A percentile compares a stretch with the other conserved stretches of the same genome.
Evolutionary conservation across 1,140 invertebrate genomes (phyloP).

Genomic region (Drosophila micromelanica): DNA sequence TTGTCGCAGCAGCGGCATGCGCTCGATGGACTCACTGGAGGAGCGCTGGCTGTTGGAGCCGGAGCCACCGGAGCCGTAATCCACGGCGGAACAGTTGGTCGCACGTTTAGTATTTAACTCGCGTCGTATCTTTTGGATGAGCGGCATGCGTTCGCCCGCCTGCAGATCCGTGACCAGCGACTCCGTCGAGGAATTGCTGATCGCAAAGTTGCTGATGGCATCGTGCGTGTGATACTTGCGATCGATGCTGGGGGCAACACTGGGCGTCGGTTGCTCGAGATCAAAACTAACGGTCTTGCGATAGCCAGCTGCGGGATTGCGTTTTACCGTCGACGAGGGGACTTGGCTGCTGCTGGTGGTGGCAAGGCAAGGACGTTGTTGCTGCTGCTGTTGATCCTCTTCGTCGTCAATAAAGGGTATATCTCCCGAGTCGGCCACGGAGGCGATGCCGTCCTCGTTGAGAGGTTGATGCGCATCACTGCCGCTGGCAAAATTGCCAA

Average conservation of each 20-base stretch:
- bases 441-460: conserved; percentile 81
- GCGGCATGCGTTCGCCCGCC: conserved; percentile 55
- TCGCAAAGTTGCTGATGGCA: conserved; percentile 69
- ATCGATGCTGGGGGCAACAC: conserved; percentile 53
- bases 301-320: conserved; percentile 55
- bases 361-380: conserved; percentile 38
- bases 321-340: conserved; percentile 36
- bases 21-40: conserved; percentile 77
- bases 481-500: conserved; percentile 68
- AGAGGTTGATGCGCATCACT: conserved; percentile 80
- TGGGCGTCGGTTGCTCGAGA: conserved; percentile 60
- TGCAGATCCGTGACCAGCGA: conserved; percentile 50
- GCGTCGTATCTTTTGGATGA: conserved; percentile 77
- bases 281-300: conserved; percentile 84
- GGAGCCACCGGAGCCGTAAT: conserved; percentile 69
- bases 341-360: conserved; percentile 43
- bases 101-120: conserved; percentile 76
- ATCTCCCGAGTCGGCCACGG: conserved; percentile 72
- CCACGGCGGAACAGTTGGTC: conserved; percentile 59
- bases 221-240: conserved; percentile 80
- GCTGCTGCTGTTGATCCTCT: conserved; percentile 61
- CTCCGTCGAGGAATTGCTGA: conserved; percentile 58
- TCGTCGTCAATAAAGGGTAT: conserved; percentile 84
- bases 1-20: conserved; percentile 69
- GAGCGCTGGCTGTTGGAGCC: conserved; percentile 79